Conservation (phyloP, 2,888 invertebrate species). For the Philaethria dido region DNA sequence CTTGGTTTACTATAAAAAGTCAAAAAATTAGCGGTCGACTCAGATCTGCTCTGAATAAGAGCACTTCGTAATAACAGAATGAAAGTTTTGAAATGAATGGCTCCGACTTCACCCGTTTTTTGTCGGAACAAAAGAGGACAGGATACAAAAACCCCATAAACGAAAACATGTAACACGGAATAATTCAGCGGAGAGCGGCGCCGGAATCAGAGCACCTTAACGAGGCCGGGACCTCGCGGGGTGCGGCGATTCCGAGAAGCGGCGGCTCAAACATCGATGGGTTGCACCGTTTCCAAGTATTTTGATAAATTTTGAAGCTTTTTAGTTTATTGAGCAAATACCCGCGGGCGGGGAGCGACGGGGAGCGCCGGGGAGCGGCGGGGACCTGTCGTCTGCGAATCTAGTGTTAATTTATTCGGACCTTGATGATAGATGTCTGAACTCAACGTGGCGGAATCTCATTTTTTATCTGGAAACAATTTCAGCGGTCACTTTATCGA, state of each 20-base stretch:
- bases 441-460: slow-evolving; percentile 28
- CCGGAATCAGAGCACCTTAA: slow-evolving; percentile 43
- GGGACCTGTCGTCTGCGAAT: slow-evolving; percentile 52
- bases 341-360: slow-evolving; percentile 35
- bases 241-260: slow-evolving; percentile 48
- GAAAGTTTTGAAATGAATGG: slow-evolving; percentile 20
- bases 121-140: slow-evolving; percentile 13
- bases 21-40: not conserved
- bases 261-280: slow-evolving; percentile 49
- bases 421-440: slow-evolving; percentile 42
- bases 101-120: slow-evolving; percentile 20
- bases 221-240: slow-evolving; percentile 37
- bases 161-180: slow-evolving; percentile 31
- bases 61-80: slow-evolving; percentile 16
- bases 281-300: slow-evolving; percentile 49
- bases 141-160: slow-evolving; percentile 24
- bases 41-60: slow-evolving; percentile 1
- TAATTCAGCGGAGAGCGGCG: slow-evolving; percentile 34
- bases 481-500: slow-evolving; percentile 11
- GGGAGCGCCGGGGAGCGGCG: slow-evolving; percentile 8
- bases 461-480: slow-evolving; percentile 31
- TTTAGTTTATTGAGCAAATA: slow-evolving; percentile 27
- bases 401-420: slow-evolving; percentile 52
- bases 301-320: slow-evolving; percentile 42
- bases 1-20: not conserved